phyloP scores from a whole-genome alignment of 2,797 vertebrate species.

The Erpetoichthys calabaricus region DNA sequence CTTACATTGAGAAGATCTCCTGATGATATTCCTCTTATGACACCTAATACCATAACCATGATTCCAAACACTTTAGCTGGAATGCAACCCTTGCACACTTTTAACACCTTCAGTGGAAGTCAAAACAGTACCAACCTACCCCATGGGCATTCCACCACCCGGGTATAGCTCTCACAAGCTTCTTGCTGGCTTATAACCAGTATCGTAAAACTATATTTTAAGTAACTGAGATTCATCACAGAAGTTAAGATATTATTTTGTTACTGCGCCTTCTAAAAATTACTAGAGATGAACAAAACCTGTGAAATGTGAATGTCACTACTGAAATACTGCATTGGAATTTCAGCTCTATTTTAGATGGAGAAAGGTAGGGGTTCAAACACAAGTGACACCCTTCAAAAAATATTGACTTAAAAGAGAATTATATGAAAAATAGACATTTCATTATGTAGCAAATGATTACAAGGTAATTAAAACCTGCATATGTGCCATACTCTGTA shows the following conservation, averaged over 20 bases:
- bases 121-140: conserved; percentile 91
- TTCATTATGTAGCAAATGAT: conserved; percentile 32
- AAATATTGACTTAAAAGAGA: conserved; percentile 23
- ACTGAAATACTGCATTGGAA: conserved; percentile 45
- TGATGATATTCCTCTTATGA: conserved; percentile 83
- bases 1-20: conserved; percentile 82
- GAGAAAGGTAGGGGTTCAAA: conserved; percentile 23
- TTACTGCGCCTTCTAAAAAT: conserved; percentile 52
- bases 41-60: conserved; percentile 92
- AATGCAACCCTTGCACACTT: conserved; percentile 87
- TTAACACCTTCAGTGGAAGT: conserved; percentile 79
- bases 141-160: conserved; percentile 85
- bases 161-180: conserved; percentile 70
- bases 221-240: conserved; percentile 33
- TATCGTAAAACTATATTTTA: conserved; percentile 11
- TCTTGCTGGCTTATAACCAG: conserved; percentile 11
- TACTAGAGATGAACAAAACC: conserved; percentile 50
- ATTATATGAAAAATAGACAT: conserved; percentile 13
- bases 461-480: conserved; percentile 35
- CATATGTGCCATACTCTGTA: conserved; percentile 50
- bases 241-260: conserved; percentile 54
- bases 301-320: conserved; percentile 72
- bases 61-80: conserved; percentile 79
- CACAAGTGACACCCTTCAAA: conserved; percentile 8
- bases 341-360: conserved; percentile 34